phyloP scores from a whole-genome alignment of 2,113 vertebrate species.

The Hypocryptadius cinnamomeus region DNA sequence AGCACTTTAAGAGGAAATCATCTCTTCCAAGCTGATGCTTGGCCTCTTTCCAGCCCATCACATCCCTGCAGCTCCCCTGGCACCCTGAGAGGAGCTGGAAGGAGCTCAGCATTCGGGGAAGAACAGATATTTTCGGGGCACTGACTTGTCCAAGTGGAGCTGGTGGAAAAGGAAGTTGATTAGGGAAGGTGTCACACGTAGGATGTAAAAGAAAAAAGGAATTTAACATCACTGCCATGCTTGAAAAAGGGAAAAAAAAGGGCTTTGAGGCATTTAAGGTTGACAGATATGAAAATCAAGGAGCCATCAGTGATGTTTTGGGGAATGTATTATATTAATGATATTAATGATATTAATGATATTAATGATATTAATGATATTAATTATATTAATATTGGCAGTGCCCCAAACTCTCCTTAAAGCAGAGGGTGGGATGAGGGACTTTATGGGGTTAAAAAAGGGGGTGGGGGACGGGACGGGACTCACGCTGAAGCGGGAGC shows the following conservation, averaged over 20 bases:
- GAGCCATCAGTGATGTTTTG: background rate
- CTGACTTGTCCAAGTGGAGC: background rate
- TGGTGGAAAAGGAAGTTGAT: background rate
- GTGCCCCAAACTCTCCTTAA: background rate
- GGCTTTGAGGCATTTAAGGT: background rate
- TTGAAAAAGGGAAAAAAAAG: fast-evolving
- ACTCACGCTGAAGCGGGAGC: conserved; percentile 81
- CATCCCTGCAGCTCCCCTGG: background rate
- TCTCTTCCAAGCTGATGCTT: background rate
- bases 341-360: too few relatives aligned
- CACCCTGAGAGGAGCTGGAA: background rate
- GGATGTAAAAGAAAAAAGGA: background rate
- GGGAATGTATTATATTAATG: too few relatives aligned
- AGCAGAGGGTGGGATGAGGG: background rate
- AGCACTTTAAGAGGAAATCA: background rate
- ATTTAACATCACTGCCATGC: background rate
- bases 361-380: too few relatives aligned
- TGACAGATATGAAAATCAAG: background rate
- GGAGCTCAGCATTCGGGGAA: background rate
- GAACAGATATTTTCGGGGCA: background rate
- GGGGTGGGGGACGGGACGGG: fast-evolving
- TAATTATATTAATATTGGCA: too few relatives aligned
- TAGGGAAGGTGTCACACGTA: background rate
- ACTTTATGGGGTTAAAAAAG: background rate
- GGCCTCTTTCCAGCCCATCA: background rate